These are phyloP conservation scores for Thalassaphorura encarpata DNA, from an alignment of 1,140 invertebrate species.

Conservation along the genomic window DNA sequence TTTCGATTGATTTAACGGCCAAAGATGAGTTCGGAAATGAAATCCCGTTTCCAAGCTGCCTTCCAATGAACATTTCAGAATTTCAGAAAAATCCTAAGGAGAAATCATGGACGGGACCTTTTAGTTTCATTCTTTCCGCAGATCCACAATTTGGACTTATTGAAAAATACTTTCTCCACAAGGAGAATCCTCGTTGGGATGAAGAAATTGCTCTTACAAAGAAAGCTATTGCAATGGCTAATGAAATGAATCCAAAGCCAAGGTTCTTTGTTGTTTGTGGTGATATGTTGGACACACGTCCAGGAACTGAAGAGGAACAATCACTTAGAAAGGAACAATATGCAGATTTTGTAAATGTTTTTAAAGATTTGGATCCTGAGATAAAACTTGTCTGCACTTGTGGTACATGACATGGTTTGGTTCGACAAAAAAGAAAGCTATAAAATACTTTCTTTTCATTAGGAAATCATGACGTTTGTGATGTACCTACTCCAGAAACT, in stretches of 20 bases:
- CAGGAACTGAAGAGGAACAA: constrained; percentile 21
- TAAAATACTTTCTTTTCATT: neutral
- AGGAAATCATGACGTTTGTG: constrained; percentile 43
- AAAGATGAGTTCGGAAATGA: no score
- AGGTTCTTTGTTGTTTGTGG: constrained; percentile 50
- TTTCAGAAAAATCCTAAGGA: constrained; percentile 20
- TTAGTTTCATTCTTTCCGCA: constrained; percentile 44
- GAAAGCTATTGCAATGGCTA: constrained; percentile 40
- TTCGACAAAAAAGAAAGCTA: no score
- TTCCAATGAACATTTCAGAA: neutral
- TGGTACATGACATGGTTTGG: no score
- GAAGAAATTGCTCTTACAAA: constrained; percentile 41
- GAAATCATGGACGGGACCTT: constrained; percentile 34
- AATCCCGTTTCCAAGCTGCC: neutral
- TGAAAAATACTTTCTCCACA: constrained; percentile 35
- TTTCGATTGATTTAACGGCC: no score
- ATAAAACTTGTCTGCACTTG: constrained; percentile 47
- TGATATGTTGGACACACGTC: constrained; percentile 45
- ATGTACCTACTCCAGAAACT: constrained; percentile 40
- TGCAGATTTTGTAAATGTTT: constrained; percentile 40
- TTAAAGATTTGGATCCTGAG: constrained; percentile 39
- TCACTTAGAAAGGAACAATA: constrained; percentile 36
- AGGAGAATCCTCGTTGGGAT: constrained; percentile 39
- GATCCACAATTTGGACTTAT: constrained; percentile 45
- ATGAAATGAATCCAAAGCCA: constrained; percentile 43